phyloP scores from a whole-genome alignment of 2,888 invertebrate species.

The Callyntrura guangdongensis region DNA sequence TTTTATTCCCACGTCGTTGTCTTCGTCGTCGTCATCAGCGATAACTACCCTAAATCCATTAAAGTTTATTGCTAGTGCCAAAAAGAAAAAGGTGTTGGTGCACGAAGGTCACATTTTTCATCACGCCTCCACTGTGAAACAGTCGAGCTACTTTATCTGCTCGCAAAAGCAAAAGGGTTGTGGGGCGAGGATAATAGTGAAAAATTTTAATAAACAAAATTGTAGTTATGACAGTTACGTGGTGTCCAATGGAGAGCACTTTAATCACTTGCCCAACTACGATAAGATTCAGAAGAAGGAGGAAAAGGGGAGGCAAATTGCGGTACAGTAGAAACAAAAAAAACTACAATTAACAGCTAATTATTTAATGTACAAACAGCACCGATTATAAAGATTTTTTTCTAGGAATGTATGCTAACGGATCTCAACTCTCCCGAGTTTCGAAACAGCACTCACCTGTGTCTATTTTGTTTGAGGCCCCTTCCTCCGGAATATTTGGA shows the following conservation, averaged over 20 bases:
- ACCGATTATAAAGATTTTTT: no score
- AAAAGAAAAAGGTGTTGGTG: not conserved
- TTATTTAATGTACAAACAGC: no score
- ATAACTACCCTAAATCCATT: no score
- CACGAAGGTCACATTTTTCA: slow-evolving; percentile 8
- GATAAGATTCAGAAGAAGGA: not conserved
- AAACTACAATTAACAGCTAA: not conserved
- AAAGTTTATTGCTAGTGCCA: not conserved
- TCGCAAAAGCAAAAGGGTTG: not conserved
- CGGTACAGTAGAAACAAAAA: not conserved
- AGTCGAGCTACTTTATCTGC: not conserved
- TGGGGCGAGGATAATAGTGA: not conserved
- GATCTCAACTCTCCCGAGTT: not conserved
- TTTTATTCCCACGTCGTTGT: no score
- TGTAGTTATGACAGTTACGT: not conserved
- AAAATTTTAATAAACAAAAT: not conserved
- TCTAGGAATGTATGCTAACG: not conserved
- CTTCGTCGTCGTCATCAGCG: no score
- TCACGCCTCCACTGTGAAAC: not conserved
- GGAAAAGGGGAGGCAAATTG: not conserved
- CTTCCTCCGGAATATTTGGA: not conserved
- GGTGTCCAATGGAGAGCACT: not conserved
- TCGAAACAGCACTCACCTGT: not conserved
- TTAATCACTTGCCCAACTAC: not conserved
- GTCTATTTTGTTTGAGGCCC: not conserved